Evolutionary conservation across 2,888 invertebrate species (phyloP).

Genomic region (Chloroclystis v-ata): DNA sequence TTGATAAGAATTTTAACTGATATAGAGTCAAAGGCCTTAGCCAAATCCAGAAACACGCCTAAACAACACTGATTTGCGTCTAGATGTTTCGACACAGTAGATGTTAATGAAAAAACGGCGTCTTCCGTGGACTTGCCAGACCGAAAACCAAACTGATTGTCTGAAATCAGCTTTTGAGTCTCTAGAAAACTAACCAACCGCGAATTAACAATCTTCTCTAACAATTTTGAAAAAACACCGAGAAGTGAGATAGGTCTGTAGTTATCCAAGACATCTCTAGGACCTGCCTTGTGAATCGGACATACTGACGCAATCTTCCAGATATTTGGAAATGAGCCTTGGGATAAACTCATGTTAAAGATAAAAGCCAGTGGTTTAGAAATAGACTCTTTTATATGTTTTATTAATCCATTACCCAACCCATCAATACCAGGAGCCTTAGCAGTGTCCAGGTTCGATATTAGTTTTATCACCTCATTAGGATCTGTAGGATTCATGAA

Average conservation of each 20-base stretch:
- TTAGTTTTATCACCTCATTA: background rate
- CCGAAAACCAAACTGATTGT: conserved; percentile 1
- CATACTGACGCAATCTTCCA: conserved; percentile 2
- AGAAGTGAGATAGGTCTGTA: background rate
- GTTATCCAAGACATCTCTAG: background rate
- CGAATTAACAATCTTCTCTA: background rate
- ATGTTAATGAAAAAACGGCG: background rate
- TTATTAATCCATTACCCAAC: background rate
- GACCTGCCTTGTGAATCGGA: background rate
- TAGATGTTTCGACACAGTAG: background rate
- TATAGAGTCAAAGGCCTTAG: too few relatives aligned
- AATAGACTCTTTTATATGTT: background rate
- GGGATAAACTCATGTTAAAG: background rate
- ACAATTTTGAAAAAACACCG: background rate
- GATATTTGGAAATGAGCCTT: background rate
- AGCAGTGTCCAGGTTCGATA: background rate
- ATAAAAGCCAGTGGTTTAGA: background rate
- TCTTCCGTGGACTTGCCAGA: background rate
- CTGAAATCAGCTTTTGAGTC: background rate
- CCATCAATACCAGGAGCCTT: background rate
- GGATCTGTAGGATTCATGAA: background rate
- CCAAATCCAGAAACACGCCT: background rate
- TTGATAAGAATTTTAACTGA: too few relatives aligned
- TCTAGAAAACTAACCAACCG: background rate
- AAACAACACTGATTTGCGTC: background rate